Evolutionary conservation across 1,140 invertebrate species (phyloP).

Genomic region (Mactra quadrangularis): DNA sequence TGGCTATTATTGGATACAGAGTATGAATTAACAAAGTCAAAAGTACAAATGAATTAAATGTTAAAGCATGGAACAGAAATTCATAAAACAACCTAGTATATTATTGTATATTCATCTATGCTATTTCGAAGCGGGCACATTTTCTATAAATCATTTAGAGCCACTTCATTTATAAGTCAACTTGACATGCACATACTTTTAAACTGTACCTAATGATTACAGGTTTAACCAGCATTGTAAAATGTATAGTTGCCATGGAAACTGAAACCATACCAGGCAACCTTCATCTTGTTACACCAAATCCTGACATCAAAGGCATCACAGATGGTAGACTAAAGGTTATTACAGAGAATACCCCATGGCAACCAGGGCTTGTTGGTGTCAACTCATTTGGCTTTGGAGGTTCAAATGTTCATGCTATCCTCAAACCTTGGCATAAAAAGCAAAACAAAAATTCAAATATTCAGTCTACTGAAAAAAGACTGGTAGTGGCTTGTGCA

Average conservation of each 20-base stretch:
- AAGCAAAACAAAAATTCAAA: background rate
- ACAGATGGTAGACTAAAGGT: slow-evolving; percentile 94
- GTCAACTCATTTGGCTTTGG: slow-evolving; percentile 99
- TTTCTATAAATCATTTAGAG: no score
- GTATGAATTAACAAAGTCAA: no score
- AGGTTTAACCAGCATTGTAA: slow-evolving; percentile 94
- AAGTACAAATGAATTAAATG: no score
- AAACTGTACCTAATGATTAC: no score
- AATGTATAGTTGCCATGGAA: slow-evolving; percentile 96
- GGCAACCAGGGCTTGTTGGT: slow-evolving; percentile 93
- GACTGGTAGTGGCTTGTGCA: slow-evolving; percentile 91
- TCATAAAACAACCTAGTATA: no score
- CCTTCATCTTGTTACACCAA: slow-evolving; percentile 94
- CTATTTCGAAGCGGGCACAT: no score
- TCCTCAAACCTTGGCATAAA: slow-evolving; percentile 87
- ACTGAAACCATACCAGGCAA: slow-evolving; percentile 93
- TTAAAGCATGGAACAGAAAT: no score
- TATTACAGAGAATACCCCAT: slow-evolving; percentile 90
- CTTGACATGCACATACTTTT: no score
- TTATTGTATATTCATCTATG: no score
- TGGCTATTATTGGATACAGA: no score
- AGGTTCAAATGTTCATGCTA: slow-evolving; percentile 96
- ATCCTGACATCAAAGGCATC: slow-evolving; percentile 94
- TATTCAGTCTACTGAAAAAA: slow-evolving; percentile 83
- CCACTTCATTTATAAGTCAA: no score